Conservation (phyloP, 1,140 invertebrate genomes). For the Gryon sp. region DNA sequence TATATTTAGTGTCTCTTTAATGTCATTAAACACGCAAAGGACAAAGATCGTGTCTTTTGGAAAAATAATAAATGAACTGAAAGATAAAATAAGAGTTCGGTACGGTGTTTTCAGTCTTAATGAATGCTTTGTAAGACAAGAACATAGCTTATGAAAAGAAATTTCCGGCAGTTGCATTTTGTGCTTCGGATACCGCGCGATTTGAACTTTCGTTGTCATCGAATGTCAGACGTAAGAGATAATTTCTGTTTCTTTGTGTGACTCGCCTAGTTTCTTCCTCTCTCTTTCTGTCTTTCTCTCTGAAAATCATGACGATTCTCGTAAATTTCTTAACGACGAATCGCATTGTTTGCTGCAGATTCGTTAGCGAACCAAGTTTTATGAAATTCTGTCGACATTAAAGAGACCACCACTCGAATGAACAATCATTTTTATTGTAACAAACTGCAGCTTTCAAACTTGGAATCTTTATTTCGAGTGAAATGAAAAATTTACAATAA, state of each 20-base stretch:
- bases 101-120: conserved; percentile 17
- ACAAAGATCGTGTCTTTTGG: conserved; percentile 3
- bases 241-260: conserved; percentile 35
- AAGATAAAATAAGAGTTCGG: conserved; percentile 11
- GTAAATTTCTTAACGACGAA: conserved; percentile 36
- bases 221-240: conserved; percentile 40
- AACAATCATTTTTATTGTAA: no score
- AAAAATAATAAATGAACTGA: conserved; percentile 28
- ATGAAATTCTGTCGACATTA: conserved; percentile 20
- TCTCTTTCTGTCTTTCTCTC: no score
- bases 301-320: conserved; percentile 14
- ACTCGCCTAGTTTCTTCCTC: conserved; percentile 38
- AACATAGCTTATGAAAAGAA: conserved; percentile 24
- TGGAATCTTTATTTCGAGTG: no score
- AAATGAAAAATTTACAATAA: no score
- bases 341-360: conserved; percentile 17
- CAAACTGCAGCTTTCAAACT: no score
- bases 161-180: conserved; percentile 4
- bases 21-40: conserved; percentile 19
- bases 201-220: conserved; percentile 14
- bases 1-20: conserved; percentile 1
- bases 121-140: conserved; percentile 34
- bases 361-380: conserved; percentile 22
- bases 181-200: conserved; percentile 1
- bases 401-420: neutral